A percentile compares a stretch with the other conserved stretches of the same genome.
These are phyloP conservation scores for Andricus curvator DNA, from an alignment of 2,888 invertebrate species.

Conservation along the genomic window DNA sequence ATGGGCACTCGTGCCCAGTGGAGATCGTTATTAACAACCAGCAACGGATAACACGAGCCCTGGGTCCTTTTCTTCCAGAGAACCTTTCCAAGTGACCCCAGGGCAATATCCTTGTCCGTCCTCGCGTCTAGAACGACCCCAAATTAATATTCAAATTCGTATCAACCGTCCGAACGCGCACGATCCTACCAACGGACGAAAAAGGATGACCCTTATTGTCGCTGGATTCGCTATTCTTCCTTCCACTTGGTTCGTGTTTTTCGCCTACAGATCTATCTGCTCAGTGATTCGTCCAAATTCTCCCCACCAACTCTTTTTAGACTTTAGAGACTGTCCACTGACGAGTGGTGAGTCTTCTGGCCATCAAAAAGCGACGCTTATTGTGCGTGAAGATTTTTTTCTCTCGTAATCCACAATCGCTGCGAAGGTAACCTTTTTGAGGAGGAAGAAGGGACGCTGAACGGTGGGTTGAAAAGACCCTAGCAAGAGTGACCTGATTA, in stretches of 20 bases:
- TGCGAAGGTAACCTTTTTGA: conserved; percentile 4
- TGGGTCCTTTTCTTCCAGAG: conserved; percentile 45
- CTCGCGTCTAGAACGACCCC: conserved; percentile 60
- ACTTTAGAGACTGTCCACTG: conserved; percentile 19
- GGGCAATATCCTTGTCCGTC: conserved; percentile 56
- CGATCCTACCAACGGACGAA: conserved; percentile 45
- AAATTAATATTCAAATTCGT: conserved; percentile 76
- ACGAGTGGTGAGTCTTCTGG: not conserved
- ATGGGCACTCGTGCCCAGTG: conserved; percentile 39
- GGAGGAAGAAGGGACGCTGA: conserved; percentile 4
- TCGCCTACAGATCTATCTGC: conserved; percentile 2
- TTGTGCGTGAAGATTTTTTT: conserved; percentile 39
- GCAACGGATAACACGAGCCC: conserved; percentile 42
- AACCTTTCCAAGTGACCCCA: conserved; percentile 57
- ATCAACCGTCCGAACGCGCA: conserved; percentile 59
- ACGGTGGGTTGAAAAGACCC: conserved; percentile 21
- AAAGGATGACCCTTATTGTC: conserved; percentile 41
- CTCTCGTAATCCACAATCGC: conserved; percentile 14
- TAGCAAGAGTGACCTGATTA: conserved; percentile 25
- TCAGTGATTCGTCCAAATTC: conserved; percentile 20
- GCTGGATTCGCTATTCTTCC: conserved; percentile 31
- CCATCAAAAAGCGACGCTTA: conserved; percentile 25
- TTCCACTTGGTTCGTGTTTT: conserved; percentile 24
- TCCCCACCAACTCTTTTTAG: conserved; percentile 32
- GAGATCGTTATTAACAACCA: conserved; percentile 46